A percentile compares a stretch with the other conserved stretches of the same genome.
Conservation (phyloP, 2,113 vertebrate genomes). For the Crotophaga sulcirostris region DNA sequence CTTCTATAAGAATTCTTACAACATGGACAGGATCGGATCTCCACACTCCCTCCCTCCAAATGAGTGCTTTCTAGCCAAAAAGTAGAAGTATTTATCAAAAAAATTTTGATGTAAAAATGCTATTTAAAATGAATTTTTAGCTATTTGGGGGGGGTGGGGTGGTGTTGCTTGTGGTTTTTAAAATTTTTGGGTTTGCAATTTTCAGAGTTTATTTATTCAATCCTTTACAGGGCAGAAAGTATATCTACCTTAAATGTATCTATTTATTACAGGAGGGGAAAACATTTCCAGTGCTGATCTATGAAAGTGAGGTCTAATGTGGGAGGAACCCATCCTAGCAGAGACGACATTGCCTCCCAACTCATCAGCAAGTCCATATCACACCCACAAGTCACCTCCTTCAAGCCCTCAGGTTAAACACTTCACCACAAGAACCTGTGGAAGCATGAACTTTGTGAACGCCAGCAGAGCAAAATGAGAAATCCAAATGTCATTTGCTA, state of each 20-base stretch:
- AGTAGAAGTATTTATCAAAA: background rate
- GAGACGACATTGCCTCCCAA: background rate
- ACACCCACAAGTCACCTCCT: background rate
- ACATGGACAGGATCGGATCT: background rate
- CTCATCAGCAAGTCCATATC: background rate
- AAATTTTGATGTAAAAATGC: background rate
- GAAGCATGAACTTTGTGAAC: background rate
- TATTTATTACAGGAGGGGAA: background rate
- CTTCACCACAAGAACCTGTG: background rate
- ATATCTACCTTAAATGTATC: background rate
- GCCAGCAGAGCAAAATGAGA: background rate
- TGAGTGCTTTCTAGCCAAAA: background rate
- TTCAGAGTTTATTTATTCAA: background rate
- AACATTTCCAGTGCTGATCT: background rate
- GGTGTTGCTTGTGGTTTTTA: background rate
- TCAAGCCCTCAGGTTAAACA: background rate
- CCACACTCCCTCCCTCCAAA: accelerated
- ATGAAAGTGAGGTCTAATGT: background rate
- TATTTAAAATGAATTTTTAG: background rate
- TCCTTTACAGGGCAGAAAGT: background rate
- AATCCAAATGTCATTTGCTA: constrained; percentile 15
- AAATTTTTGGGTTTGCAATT: background rate
- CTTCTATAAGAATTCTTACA: background rate
- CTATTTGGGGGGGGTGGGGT: background rate
- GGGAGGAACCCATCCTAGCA: background rate